These are phyloP conservation scores for Metacarcinus magister DNA, from an alignment of 2,888 invertebrate genomes.

Conservation along the genomic window DNA sequence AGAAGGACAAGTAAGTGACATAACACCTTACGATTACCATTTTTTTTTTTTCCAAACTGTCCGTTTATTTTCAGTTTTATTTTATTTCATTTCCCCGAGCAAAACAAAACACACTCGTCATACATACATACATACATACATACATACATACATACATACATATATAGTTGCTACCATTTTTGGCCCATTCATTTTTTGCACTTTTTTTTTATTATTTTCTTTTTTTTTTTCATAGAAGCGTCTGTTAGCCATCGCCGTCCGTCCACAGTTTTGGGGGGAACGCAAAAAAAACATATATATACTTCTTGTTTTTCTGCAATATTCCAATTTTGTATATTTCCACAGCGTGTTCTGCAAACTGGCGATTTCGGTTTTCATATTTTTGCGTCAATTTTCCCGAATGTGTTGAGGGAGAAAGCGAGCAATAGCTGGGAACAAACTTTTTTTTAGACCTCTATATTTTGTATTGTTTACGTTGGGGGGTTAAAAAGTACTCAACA, in stretches of 20 bases:
- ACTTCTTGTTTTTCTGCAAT: slow-evolving; percentile 41
- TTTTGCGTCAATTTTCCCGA: slow-evolving; percentile 33
- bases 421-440: not conserved
- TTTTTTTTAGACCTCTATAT: slow-evolving; percentile 5
- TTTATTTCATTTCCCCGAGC: slow-evolving; percentile 37
- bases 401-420: slow-evolving; percentile 9
- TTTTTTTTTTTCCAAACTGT: not conserved
- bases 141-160: no score
- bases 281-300: not conserved
- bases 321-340: slow-evolving; percentile 28
- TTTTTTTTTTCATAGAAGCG: not conserved
- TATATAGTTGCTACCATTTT: not conserved
- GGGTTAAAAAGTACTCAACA: not conserved
- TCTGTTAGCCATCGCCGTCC: not conserved
- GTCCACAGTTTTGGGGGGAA: not conserved
- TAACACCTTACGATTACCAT: slow-evolving; percentile 20
- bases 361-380: slow-evolving; percentile 44
- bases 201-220: not conserved
- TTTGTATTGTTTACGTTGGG: slow-evolving; percentile 16
- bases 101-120: slow-evolving; percentile 16
- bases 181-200: not conserved
- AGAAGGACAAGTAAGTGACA: not conserved
- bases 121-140: not conserved
- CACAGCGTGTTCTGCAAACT: not conserved
- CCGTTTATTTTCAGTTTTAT: slow-evolving; percentile 30